These are phyloP conservation scores for Meda fulgida DNA, from an alignment of 2,797 vertebrate species.

Conservation along the genomic window DNA sequence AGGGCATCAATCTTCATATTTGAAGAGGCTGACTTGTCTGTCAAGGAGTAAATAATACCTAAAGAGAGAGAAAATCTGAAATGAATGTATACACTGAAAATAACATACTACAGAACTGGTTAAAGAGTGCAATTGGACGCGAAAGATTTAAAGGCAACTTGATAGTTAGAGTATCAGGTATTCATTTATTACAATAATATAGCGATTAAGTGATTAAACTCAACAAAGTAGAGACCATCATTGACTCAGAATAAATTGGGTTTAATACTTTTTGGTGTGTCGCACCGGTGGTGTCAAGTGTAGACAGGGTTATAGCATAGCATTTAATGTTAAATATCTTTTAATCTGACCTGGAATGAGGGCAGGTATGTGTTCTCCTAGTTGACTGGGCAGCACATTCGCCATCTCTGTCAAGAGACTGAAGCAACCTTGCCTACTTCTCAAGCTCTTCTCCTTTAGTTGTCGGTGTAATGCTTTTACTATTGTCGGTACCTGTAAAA, in stretches of 20 bases:
- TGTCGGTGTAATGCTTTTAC: conserved; percentile 90
- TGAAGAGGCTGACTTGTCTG: conserved; percentile 88
- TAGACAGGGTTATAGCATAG: not conserved
- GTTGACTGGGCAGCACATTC: conserved; percentile 82
- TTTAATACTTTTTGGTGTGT: not conserved
- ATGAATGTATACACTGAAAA: not conserved
- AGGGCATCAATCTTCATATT: conserved; percentile 92
- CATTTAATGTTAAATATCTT: not conserved
- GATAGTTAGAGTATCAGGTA: not conserved
- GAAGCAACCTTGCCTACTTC: conserved; percentile 91
- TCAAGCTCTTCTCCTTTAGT: conserved; percentile 89
- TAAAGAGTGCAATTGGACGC: not conserved
- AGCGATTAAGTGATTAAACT: not conserved
- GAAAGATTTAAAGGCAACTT: not conserved
- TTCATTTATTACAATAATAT: not conserved
- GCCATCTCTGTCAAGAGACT: conserved; percentile 87
- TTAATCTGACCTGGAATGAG: conserved; percentile 84
- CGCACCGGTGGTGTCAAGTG: not conserved
- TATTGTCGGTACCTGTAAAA: conserved; percentile 83
- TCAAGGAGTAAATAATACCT: conserved; percentile 90
- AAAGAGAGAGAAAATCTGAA: conserved; percentile 6
- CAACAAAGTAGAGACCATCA: not conserved
- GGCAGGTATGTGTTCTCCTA: conserved; percentile 86
- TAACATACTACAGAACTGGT: not conserved
- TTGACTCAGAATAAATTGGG: not conserved